Evolutionary conservation across 2,888 invertebrate genomes (phyloP).

Genomic region (Calephelis perditalis): DNA sequence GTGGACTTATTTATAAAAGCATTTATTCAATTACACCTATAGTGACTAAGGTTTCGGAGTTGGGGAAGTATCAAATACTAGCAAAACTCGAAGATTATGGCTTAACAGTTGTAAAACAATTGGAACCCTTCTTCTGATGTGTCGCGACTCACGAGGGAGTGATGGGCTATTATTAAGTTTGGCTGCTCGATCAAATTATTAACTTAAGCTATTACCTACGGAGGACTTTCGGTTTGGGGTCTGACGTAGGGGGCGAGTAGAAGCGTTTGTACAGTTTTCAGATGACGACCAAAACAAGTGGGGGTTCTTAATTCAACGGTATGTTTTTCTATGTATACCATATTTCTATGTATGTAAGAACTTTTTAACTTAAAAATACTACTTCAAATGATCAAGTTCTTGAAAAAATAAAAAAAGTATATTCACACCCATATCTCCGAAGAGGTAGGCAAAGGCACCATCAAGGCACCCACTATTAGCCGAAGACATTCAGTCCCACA

Average conservation of each 20-base stretch:
- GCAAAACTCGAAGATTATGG: background rate
- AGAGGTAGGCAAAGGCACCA: too few species aligned
- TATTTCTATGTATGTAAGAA: too few species aligned
- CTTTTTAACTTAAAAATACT: too few species aligned
- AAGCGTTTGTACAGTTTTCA: background rate
- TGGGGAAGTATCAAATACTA: background rate
- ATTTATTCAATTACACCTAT: background rate
- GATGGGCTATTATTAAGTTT: slow-evolving; percentile 16
- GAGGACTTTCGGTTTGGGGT: background rate
- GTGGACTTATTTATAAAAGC: too few species aligned
- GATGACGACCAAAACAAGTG: too few species aligned
- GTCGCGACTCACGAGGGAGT: background rate
- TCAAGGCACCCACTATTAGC: too few species aligned
- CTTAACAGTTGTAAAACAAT: background rate
- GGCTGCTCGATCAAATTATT: slow-evolving; percentile 17
- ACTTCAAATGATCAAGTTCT: too few species aligned
- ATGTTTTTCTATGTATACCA: too few species aligned
- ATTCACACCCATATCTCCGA: too few species aligned
- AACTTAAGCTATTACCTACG: slow-evolving; percentile 7
- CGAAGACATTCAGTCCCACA: too few species aligned
- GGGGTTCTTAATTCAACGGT: too few species aligned
- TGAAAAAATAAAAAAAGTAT: too few species aligned
- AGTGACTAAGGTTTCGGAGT: background rate
- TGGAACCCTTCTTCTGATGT: background rate
- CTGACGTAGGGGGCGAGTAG: background rate